These are phyloP conservation scores for Trematocara variabile DNA, from an alignment of 2,113 vertebrate genomes.

Conservation along the genomic window DNA sequence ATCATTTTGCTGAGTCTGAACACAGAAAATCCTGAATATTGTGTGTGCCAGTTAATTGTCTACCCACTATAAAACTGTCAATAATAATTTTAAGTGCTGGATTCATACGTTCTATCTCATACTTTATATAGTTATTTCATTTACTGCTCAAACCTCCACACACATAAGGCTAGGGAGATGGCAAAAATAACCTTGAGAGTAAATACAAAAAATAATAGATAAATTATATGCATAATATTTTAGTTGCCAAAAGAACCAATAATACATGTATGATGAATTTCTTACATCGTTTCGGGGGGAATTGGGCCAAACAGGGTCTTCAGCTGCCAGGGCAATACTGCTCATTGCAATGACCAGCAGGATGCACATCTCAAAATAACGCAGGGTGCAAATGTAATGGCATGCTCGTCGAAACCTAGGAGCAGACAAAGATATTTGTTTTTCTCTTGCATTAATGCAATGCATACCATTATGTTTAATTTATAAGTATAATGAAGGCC, in stretches of 20 bases:
- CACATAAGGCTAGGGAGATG: not conserved
- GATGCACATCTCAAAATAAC: conserved; percentile 92
- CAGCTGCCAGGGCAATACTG: conserved; percentile 89
- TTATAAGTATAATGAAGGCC: not conserved
- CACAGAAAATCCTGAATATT: not conserved
- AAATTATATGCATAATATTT: not conserved
- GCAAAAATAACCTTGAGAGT: not conserved
- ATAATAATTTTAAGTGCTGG: not conserved
- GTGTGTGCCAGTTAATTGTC: not conserved
- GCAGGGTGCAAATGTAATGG: conserved; percentile 87
- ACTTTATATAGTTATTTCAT: not conserved
- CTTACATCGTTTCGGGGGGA: conserved; percentile 89
- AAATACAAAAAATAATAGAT: not conserved
- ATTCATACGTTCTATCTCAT: not conserved
- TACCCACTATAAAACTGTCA: not conserved
- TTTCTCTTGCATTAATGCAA: not conserved
- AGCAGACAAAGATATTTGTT: not conserved
- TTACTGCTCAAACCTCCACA: not conserved
- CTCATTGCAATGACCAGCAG: conserved; percentile 93
- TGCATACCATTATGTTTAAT: not conserved
- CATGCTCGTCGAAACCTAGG: conserved; percentile 85
- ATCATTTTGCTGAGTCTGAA: not conserved
- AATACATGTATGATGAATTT: not conserved
- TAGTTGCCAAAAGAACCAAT: not conserved
- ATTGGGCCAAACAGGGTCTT: conserved; percentile 88